Evolutionary conservation across 2,113 vertebrate species (phyloP).

Genomic region (Austrofundulus limnaeus): DNA sequence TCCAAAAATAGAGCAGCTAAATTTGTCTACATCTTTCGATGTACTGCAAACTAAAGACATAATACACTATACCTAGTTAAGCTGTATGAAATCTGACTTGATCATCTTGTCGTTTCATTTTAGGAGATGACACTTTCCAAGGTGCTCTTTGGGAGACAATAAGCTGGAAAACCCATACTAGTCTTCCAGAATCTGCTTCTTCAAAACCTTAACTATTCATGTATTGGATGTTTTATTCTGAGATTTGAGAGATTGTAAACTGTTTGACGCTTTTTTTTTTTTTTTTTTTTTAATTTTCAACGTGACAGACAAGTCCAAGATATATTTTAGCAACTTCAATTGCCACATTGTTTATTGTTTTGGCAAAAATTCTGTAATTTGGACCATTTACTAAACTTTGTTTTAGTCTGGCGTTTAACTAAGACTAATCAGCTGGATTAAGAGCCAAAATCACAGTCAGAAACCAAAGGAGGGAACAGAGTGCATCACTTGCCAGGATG

Average conservation of each 20-base stretch:
- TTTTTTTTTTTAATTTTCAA: too few species aligned
- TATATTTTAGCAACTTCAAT: constrained; percentile 15
- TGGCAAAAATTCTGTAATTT: constrained; percentile 22
- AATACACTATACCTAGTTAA: too few species aligned
- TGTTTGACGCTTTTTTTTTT: constrained; percentile 11
- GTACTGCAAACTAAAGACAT: too few species aligned
- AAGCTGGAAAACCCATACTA: not conserved
- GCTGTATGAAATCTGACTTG: too few species aligned
- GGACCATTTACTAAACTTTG: constrained; percentile 14
- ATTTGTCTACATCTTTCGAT: too few species aligned
- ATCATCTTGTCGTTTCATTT: too few species aligned
- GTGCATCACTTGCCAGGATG: constrained; percentile 8
- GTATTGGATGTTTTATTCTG: not conserved
- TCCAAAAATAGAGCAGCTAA: too few species aligned
- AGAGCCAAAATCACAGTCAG: constrained; percentile 19
- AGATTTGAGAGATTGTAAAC: not conserved
- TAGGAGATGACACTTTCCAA: constrained; percentile 41
- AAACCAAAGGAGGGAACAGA: not conserved
- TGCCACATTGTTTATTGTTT: constrained; percentile 11
- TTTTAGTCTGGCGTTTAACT: constrained; percentile 14
- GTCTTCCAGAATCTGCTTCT: not conserved
- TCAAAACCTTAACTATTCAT: not conserved
- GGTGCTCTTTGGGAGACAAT: constrained; percentile 20
- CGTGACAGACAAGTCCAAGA: constrained; percentile 9
- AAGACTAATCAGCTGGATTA: constrained; percentile 21